Base-by-base conservation (phyloP, 2,888 invertebrate genomes). In the Atethmia centrago region DNA sequence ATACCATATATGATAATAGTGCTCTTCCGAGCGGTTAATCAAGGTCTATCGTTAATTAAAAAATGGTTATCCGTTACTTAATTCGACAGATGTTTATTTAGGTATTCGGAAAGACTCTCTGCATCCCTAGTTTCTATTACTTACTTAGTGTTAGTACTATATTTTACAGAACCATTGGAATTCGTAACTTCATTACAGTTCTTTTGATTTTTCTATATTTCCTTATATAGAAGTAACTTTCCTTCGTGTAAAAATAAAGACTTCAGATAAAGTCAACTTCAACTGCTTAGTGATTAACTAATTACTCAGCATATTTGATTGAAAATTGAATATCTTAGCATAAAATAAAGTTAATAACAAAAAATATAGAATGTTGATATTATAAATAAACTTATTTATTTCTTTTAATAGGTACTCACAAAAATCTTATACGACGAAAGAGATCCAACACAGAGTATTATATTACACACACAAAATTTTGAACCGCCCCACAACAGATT, bases 341-440 rank as follows among this genome's bases (percentile, higher is more conserved):
- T 25, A 53, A 71, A 0, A 31, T 31, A 19, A 14, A 45, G 0
- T 21, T 21, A 59, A 1, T 28, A 40, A 63, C 47, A 67, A 61
- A 67, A 45, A 61, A 45, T 59, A 25, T 25, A 45, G 8, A 62
- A 62, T 5, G n/a, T 36, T n/a, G 1, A 28, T 59, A 12, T 16
- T 28, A 16, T 21, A 28, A n/a, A 65, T 42, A 31, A 42, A 25
- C 10, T 40, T 42, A 49, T 45, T 62, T 45, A 19, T 14, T n/a
- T 14, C 31, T 0, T 25, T 3, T 4, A 25, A 53, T 70, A 36
- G n/a, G n/a, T 81, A 85, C 86, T 85, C 31, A 85, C 85, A 45
- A 36, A 28, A 61, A 19, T n/a, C 14, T 42, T 55, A 64, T 21
- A 51, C 10, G 53, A 47, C 47, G 47, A 47, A 3, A 47, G 21